Conservation (phyloP, 2,888 invertebrate genomes). For the Campoplex capitator region DNA sequence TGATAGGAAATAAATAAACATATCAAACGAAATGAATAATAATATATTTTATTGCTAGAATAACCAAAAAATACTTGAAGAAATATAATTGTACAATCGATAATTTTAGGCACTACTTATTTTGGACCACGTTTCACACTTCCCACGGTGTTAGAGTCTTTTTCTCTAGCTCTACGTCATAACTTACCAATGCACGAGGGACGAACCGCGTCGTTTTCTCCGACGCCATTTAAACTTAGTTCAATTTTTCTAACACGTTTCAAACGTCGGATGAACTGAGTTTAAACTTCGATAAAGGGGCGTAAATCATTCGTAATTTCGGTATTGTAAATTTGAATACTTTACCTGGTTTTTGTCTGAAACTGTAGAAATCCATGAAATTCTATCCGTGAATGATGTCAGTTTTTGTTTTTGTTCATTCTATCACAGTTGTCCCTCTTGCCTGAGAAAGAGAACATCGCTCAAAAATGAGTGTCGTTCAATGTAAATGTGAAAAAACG, state of each 20-base stretch:
- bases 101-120: not conserved
- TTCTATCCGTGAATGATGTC: conserved; percentile 24
- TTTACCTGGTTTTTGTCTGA: conserved; percentile 50
- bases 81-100: not conserved
- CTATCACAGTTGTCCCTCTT: conserved; percentile 56
- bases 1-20: not conserved
- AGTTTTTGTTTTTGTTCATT: not conserved
- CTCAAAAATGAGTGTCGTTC: conserved; percentile 70
- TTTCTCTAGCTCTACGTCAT: not conserved
- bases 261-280: too few species aligned
- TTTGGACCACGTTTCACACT: not conserved
- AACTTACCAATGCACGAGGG: not conserved
- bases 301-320: not conserved
- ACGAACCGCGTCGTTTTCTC: too few species aligned
- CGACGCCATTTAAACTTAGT: too few species aligned
- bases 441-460: conserved; percentile 77
- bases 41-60: not conserved
- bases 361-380: not conserved
- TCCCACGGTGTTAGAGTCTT: not conserved
- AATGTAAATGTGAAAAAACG: conserved; percentile 11
- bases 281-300: too few species aligned
- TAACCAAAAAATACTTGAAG: not conserved
- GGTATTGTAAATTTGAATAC: conserved; percentile 22
- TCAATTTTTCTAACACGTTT: too few species aligned
- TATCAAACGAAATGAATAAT: not conserved